Percentiles rank a stretch among this genome's conserved stretches.
phyloP scores from a whole-genome alignment of 2,797 vertebrate species.

The Micropoecilia bifurca region DNA sequence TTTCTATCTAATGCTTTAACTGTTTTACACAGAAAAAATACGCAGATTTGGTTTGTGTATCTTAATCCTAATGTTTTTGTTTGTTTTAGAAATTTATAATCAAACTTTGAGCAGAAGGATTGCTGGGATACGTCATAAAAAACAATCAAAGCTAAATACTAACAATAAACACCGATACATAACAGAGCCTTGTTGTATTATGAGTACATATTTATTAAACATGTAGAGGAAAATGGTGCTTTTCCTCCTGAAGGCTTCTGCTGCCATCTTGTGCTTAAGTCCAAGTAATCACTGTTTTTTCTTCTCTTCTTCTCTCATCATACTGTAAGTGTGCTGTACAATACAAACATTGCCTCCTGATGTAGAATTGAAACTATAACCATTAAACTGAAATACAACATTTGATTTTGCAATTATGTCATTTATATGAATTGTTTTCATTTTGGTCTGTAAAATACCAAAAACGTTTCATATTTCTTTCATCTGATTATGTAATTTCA shows the following conservation, averaged over 20 bases:
- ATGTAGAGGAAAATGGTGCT: neutral
- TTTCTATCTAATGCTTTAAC: neutral
- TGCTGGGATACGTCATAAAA: neutral
- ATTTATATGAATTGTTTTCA: no score
- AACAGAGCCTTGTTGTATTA: neutral
- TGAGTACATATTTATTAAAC: neutral
- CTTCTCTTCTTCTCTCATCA: neutral
- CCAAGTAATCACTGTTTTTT: neutral
- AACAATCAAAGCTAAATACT: neutral
- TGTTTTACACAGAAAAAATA: neutral
- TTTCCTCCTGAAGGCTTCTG: constrained; percentile 14
- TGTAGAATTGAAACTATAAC: neutral
- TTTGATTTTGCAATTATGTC: neutral
- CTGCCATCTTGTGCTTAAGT: constrained; percentile 47
- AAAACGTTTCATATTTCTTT: no score
- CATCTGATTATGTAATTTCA: no score
- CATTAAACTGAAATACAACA: neutral
- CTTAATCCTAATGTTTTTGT: neutral
- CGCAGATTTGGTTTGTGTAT: neutral
- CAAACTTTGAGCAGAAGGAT: neutral
- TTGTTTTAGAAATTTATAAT: neutral
- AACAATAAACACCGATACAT: constrained; percentile 17
- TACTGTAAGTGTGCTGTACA: neutral
- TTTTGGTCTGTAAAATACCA: no score
- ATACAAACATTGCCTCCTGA: neutral